phyloP scores from a whole-genome alignment of 1,140 invertebrate species.

The Bombus waltoni region DNA sequence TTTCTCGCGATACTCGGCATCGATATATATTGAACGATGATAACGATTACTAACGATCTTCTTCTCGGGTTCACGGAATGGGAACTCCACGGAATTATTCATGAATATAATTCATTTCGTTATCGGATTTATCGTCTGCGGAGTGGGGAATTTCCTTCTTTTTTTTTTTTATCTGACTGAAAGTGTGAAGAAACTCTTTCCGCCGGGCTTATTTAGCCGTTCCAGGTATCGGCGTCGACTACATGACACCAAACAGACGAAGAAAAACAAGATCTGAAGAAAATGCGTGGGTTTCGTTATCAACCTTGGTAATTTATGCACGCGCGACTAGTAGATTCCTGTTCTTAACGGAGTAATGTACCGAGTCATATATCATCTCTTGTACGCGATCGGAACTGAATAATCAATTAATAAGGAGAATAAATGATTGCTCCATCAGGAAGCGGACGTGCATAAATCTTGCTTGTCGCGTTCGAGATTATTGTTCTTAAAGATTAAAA shows the following conservation, averaged over 20 bases:
- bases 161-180: neutral
- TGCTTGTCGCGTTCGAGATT: neutral
- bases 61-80: neutral
- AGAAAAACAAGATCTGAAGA: slow-evolving; percentile 45
- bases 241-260: slow-evolving; percentile 7
- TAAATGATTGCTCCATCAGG: slow-evolving; percentile 44
- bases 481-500: slow-evolving; percentile 19
- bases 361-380: slow-evolving; percentile 39
- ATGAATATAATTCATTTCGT: slow-evolving; percentile 32
- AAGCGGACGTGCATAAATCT: slow-evolving; percentile 22
- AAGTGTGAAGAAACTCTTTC: slow-evolving; percentile 31
- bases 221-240: neutral
- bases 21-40: neutral
- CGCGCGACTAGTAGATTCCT: slow-evolving; percentile 38
- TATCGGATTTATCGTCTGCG: slow-evolving; percentile 20
- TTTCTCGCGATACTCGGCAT: neutral
- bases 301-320: slow-evolving; percentile 49
- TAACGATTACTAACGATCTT: slow-evolving; percentile 2
- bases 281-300: slow-evolving; percentile 55
- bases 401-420: slow-evolving; percentile 54
- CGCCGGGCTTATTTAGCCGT: slow-evolving; percentile 29
- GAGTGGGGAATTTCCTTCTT: neutral
- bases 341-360: slow-evolving; percentile 19
- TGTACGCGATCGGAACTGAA: slow-evolving; percentile 40
- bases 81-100: slow-evolving; percentile 20